Base-by-base conservation (phyloP, 2,113 vertebrate genomes). In the Hippopotamus amphibius region DNA sequence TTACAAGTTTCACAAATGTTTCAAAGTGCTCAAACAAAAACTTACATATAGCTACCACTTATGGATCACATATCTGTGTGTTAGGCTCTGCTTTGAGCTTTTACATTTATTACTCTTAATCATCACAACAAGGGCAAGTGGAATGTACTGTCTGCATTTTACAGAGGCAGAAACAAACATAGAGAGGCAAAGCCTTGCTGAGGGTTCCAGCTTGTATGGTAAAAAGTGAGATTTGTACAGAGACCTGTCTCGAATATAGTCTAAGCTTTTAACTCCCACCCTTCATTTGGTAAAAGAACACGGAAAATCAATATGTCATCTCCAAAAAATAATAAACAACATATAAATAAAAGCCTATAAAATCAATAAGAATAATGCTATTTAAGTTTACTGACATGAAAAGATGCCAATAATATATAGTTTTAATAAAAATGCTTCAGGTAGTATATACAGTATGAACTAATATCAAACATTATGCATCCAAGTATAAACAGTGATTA, bases 21-120 rank as follows among this genome's bases (percentile, higher is more conserved):
- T 82, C 81, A 91, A 85, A 96, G 48, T 30, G 55, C 77, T 72
- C 55, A 95, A 86, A 74, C 28, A 43, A 22, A 77, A 74, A 65
- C 8, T 55, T 92, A 85, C 82, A 57, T 85, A 63, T 17, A 82
- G 10, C 28, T 63, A 21, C 21, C 50, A n/a, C 22, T 53, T 86
- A 83, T 69, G 76, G 89, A 97, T 53, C 53, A 37, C 28, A 14
- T 71, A 88, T 84, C 48, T 82, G 33, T 50, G 33, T n/a, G 30
- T 41, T 72, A 80, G 41, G 6, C 33, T 95, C 30, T 71, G 48
- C 17, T 92, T 22, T 50, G 7, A 66, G 16, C 13, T 57, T 93
- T 76, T 69, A 3, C 16, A 9, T 63, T 88, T 80, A 79, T 63
- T 88, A 26, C 3, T 12, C 12, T 95, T 61, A 21, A 55, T 55